Base-by-base conservation (phyloP, 2,113 vertebrate species). In the Suncus etruscus region DNA sequence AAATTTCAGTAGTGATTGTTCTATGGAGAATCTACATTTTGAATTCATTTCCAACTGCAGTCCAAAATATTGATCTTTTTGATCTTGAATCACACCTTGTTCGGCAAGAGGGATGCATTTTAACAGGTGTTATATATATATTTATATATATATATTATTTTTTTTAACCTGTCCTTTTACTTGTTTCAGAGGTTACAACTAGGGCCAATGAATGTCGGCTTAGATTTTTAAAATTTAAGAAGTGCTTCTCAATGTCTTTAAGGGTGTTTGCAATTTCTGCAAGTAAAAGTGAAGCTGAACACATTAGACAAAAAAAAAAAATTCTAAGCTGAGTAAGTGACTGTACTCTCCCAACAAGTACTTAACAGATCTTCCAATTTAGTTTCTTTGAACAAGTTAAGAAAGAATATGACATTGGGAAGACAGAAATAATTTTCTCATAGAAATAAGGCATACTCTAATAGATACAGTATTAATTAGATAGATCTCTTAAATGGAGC, bases 381-480 rank as follows among this genome's bases (percentile, higher is more conserved):
- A 27, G 27, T 72, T n/a, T 82, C 48, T 89, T 63, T 89, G 76
- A 63, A 65, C 80, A 86, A 51, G 29, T 11, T 58, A 54, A 75
- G 45, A 47, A 54, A 50, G 5, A 48, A 6, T 11, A 1, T 47
- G 63, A 39, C 50, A 8, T 39, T 24, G 4, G 47, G 29, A 81
- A 91, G 58, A 22, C 65, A 63, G 78, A 50, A 18, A 63, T 25
- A 11, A 48, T 2, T 48, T 27, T 31, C 29, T 47, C 25, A 22
- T 11, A 8, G 15, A 77, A 22, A 29, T 0, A 25, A 73, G 77
- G 22, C 39, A 32, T 68, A 0, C 4, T 45, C 66, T 79, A 7
- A 15, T 10, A 65, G 31, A 1, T 31, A 7, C 31, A 1, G 24
- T 20, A 1, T 50, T 15, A 58, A 58, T 20, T 58, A 58, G 54